Evolutionary conservation across 2,888 invertebrate species (phyloP).

Genomic region (Scaptomyza parva): DNA sequence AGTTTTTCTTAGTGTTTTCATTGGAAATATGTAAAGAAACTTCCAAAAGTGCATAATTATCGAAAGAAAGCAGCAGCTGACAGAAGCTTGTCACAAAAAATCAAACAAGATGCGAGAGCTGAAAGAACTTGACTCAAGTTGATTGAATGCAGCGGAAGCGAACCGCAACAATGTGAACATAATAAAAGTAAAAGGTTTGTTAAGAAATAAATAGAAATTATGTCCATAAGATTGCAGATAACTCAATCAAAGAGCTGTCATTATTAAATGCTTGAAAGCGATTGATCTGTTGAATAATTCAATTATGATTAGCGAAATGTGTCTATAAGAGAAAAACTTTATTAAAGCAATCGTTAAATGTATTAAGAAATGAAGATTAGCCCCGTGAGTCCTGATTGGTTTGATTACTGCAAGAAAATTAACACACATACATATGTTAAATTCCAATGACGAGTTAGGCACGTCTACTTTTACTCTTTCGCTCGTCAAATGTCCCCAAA

Average conservation of each 20-base stretch:
- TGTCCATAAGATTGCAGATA: neutral
- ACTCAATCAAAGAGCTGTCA: neutral
- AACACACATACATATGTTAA: too few relatives aligned
- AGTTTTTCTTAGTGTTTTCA: conserved; percentile 29
- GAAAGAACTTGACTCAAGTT: conserved; percentile 44
- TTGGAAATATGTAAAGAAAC: conserved; percentile 4
- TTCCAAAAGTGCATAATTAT: conserved; percentile 55
- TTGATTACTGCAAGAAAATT: too few relatives aligned
- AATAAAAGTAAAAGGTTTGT: conserved; percentile 27
- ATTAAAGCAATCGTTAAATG: too few relatives aligned
- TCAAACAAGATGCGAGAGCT: conserved; percentile 20
- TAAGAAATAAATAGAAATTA: neutral
- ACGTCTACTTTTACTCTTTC: too few relatives aligned
- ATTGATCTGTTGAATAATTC: neutral
- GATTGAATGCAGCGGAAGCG: conserved; percentile 19
- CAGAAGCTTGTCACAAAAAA: conserved; percentile 32
- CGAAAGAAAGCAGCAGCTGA: conserved; percentile 17
- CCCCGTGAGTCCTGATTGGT: too few relatives aligned
- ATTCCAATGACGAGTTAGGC: too few relatives aligned
- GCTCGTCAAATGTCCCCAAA: too few relatives aligned
- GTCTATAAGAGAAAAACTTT: too few relatives aligned
- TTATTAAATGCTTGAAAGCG: neutral
- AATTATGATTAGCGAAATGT: neutral
- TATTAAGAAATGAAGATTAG: too few relatives aligned
- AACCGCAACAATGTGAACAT: neutral